These are phyloP conservation scores for Drosophila athabasca DNA, from an alignment of 1,140 invertebrate genomes.

Conservation along the genomic window DNA sequence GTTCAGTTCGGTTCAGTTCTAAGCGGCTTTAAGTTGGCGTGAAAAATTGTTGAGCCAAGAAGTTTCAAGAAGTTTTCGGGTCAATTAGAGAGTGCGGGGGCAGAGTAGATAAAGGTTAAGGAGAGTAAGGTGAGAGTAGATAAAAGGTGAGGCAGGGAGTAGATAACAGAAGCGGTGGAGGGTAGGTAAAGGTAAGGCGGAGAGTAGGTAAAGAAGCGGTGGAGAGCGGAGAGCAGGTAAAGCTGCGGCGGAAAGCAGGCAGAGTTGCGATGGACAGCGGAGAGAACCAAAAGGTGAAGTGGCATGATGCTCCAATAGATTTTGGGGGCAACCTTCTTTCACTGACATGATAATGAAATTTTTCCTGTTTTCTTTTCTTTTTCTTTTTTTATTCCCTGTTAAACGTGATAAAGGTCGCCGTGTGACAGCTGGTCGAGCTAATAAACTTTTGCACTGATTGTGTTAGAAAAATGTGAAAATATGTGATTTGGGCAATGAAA, in stretches of 20 bases:
- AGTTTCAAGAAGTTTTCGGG: slow-evolving; percentile 64
- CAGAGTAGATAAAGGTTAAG: background rate
- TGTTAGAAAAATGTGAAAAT: slow-evolving; percentile 9
- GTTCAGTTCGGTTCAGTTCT: slow-evolving; percentile 14
- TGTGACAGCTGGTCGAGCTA: slow-evolving; percentile 63
- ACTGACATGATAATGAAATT: slow-evolving; percentile 60
- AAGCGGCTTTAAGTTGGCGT: slow-evolving; percentile 78
- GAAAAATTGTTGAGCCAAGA: slow-evolving; percentile 69
- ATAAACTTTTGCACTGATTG: slow-evolving; percentile 63
- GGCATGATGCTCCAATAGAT: slow-evolving; percentile 5
- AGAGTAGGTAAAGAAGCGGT: background rate
- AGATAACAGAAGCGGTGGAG: slow-evolving; percentile 8
- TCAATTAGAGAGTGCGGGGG: slow-evolving; percentile 51
- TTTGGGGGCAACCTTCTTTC: slow-evolving; percentile 12
- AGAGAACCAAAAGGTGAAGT: slow-evolving; percentile 2
- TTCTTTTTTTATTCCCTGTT: slow-evolving; percentile 28
- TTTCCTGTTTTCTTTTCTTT: slow-evolving; percentile 24
- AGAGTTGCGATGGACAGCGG: no score
- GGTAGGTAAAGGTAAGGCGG: slow-evolving; percentile 3
- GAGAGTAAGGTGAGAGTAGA: background rate
- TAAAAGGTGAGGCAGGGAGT: background rate
- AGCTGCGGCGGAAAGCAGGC: no score
- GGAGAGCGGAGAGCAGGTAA: background rate
- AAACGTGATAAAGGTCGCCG: slow-evolving; percentile 66
- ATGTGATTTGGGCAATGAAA: background rate